phyloP scores from a whole-genome alignment of 2,113 vertebrate species.

The Pluvianellus socialis region DNA sequence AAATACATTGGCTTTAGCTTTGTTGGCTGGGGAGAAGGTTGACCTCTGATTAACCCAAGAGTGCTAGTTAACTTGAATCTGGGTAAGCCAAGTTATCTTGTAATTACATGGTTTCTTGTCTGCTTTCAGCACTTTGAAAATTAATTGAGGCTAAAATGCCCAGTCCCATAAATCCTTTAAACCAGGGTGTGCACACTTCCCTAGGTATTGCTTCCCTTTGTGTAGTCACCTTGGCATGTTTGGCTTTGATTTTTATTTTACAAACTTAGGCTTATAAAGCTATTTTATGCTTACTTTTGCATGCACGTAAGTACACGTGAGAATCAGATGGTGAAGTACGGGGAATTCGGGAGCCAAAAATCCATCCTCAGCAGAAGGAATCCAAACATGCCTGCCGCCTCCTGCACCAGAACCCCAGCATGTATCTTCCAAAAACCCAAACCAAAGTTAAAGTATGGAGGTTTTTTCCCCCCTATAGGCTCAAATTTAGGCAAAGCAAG shows the following conservation, averaged over 20 bases:
- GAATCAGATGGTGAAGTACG: neutral
- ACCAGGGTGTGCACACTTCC: neutral
- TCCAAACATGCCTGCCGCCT: neutral
- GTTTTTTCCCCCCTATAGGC: neutral
- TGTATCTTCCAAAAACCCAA: neutral
- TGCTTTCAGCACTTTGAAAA: conserved; percentile 22
- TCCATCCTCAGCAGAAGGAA: neutral
- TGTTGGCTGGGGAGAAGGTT: neutral
- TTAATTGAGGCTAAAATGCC: neutral
- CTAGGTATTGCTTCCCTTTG: neutral
- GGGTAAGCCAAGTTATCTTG: neutral
- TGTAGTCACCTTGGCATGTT: neutral
- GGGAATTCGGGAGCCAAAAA: neutral
- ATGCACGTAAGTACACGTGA: neutral
- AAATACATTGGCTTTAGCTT: neutral
- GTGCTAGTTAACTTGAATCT: neutral
- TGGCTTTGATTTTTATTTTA: neutral
- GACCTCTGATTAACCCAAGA: neutral
- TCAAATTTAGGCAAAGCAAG: neutral
- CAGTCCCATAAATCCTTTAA: conserved; percentile 7
- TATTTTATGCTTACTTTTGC: neutral
- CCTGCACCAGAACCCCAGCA: neutral
- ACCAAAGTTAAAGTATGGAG: neutral
- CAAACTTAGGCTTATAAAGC: neutral
- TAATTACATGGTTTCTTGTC: conserved; percentile 1